phyloP scores from a whole-genome alignment of 37 sponge, comb jelly and placozoan species.

The Diacarnus erythraeanus region DNA sequence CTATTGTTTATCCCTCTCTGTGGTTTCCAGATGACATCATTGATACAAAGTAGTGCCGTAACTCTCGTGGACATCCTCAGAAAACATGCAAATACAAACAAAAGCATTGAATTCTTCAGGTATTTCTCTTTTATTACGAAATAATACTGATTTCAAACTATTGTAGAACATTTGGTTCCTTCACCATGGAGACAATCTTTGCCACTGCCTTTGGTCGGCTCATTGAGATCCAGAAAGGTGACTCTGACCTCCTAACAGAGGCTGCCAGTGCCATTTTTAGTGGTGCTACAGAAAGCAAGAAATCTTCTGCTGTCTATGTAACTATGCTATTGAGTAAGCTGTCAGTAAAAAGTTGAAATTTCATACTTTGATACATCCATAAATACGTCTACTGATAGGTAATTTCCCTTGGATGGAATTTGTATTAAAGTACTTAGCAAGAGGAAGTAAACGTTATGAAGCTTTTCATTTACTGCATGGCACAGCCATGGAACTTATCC shows the following conservation, averaged over 20 bases:
- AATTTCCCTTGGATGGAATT: conserved; percentile 34
- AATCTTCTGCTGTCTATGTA: not conserved
- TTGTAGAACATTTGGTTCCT: conserved; percentile 30
- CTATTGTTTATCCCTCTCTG: no score
- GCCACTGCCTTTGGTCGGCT: conserved; percentile 67
- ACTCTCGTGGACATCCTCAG: conserved; percentile 26
- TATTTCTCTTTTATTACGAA: conserved; percentile 5
- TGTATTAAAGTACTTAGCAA: not conserved
- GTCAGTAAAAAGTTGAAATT: not conserved
- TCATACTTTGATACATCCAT: not conserved
- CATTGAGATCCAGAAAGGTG: conserved; percentile 31
- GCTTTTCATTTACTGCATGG: not conserved
- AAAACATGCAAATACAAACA: conserved; percentile 25
- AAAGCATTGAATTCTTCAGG: conserved; percentile 54
- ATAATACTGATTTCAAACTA: not conserved
- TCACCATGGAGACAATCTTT: conserved; percentile 67
- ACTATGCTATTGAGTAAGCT: conserved; percentile 2
- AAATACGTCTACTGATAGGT: conserved; percentile 1
- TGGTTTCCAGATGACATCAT: conserved; percentile 78
- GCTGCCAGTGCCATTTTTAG: conserved; percentile 32
- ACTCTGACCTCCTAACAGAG: conserved; percentile 46
- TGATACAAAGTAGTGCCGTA: conserved; percentile 39
- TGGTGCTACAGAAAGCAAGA: conserved; percentile 1
- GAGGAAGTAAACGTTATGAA: not conserved
- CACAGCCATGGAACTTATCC: conserved; percentile 17